Conservation (phyloP, 2,888 invertebrate genomes). For the Andrena haemorrhoa region DNA sequence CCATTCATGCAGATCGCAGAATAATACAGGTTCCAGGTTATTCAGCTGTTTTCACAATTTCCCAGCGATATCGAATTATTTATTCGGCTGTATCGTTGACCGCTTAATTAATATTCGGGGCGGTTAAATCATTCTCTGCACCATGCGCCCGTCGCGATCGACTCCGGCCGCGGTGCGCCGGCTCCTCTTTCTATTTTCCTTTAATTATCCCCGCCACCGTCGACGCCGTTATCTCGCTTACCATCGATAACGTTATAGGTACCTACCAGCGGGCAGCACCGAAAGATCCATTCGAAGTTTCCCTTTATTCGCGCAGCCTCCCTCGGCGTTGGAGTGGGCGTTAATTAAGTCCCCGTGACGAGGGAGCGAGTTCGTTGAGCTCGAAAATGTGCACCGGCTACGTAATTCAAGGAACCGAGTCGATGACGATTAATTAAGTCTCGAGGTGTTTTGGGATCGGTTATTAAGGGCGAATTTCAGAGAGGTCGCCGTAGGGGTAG, state of each 20-base stretch:
- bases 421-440: conserved; percentile 48
- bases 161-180: not conserved
- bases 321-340: not conserved
- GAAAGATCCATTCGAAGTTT: not conserved
- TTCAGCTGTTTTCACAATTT: conserved; percentile 49
- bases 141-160: conserved; percentile 5
- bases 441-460: conserved; percentile 41
- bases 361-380: not conserved
- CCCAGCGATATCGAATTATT: conserved; percentile 29
- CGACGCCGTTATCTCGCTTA: not conserved
- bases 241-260: conserved; percentile 1
- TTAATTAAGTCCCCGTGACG: conserved; percentile 34
- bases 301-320: not conserved
- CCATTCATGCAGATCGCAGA: not conserved
- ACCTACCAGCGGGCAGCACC: not conserved
- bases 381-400: not conserved
- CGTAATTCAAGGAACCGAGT: not conserved
- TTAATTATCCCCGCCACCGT: not conserved
- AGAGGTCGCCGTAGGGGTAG: not conserved
- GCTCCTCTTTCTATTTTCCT: conserved; percentile 35
- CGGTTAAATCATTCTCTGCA: conserved; percentile 20
- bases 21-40: conserved; percentile 42
- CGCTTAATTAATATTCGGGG: conserved; percentile 45
- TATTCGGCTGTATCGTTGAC: conserved; percentile 30
- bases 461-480: conserved; percentile 39